These are phyloP conservation scores for Pogonomyrmex californicus DNA, from an alignment of 1,140 invertebrate genomes.

Conservation along the genomic window DNA sequence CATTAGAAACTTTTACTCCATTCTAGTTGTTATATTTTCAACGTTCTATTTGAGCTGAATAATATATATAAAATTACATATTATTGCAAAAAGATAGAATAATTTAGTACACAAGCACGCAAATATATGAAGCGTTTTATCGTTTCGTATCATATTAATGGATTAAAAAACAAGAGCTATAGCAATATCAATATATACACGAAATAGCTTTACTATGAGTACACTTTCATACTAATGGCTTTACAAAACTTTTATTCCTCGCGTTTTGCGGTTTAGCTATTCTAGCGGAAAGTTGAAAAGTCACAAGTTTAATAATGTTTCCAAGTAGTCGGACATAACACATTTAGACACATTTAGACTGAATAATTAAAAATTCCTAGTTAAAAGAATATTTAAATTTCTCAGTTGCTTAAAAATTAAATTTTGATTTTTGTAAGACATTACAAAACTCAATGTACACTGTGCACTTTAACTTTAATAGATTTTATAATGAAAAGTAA, in stretches of 20 bases:
- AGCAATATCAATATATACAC: not conserved
- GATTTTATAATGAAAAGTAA: not conserved
- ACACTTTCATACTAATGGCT: constrained; percentile 31
- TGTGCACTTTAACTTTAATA: not conserved
- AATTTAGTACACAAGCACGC: not conserved
- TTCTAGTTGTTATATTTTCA: not conserved
- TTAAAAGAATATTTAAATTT: not conserved
- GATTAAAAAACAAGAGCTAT: constrained; percentile 8
- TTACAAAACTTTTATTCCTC: constrained; percentile 19
- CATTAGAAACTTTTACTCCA: not conserved
- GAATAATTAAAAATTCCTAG: not conserved
- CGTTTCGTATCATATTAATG: not conserved
- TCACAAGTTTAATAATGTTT: constrained; percentile 25
- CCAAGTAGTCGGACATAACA: not conserved
- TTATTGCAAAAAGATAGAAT: not conserved
- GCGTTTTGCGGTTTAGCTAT: not conserved
- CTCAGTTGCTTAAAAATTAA: not conserved
- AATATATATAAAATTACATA: not conserved
- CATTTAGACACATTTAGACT: not conserved
- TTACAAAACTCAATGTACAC: not conserved
- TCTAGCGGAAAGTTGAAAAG: constrained; percentile 29
- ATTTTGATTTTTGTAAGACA: not conserved
- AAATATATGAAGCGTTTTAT: not conserved
- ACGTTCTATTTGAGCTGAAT: not conserved
- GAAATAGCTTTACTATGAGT: not conserved